These are phyloP conservation scores for Harpalus rubripes DNA, from an alignment of 2,888 invertebrate species.

Conservation along the genomic window DNA sequence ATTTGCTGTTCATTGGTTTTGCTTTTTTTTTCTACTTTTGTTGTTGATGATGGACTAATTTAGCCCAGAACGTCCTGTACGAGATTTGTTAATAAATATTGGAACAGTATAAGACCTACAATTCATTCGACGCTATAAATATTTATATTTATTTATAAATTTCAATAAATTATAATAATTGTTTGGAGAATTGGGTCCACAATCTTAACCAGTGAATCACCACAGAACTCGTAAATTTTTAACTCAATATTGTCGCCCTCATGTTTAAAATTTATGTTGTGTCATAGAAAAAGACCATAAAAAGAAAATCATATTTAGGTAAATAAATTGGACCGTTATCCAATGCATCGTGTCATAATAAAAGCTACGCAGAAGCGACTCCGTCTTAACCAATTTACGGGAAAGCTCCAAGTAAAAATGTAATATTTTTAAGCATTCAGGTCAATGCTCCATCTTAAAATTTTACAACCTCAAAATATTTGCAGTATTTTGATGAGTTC, in stretches of 20 bases:
- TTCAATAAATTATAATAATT: too few relatives aligned
- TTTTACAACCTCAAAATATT: constrained; percentile 47
- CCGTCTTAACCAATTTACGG: constrained; percentile 24
- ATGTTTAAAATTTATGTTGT: neutral
- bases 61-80: too few relatives aligned
- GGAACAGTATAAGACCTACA: too few relatives aligned
- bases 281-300: neutral
- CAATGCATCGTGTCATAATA: neutral
- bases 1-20: too few relatives aligned
- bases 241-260: neutral
- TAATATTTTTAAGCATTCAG: constrained; percentile 41
- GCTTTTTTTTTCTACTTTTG: too few relatives aligned
- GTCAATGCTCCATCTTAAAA: constrained; percentile 34
- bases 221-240: neutral
- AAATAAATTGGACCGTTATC: neutral
- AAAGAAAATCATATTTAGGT: constrained; percentile 3
- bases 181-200: neutral
- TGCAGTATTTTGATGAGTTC: constrained; percentile 38
- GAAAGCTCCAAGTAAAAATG: neutral
- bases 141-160: too few relatives aligned
- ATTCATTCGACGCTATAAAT: too few relatives aligned
- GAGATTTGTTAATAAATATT: too few relatives aligned
- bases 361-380: constrained; percentile 9
- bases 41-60: too few relatives aligned
- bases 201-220: neutral